Evolutionary conservation across 1,140 invertebrate genomes (phyloP), one percentile per base, ranked within the genome.

Genomic region (Aphelinus certus): DNA sequence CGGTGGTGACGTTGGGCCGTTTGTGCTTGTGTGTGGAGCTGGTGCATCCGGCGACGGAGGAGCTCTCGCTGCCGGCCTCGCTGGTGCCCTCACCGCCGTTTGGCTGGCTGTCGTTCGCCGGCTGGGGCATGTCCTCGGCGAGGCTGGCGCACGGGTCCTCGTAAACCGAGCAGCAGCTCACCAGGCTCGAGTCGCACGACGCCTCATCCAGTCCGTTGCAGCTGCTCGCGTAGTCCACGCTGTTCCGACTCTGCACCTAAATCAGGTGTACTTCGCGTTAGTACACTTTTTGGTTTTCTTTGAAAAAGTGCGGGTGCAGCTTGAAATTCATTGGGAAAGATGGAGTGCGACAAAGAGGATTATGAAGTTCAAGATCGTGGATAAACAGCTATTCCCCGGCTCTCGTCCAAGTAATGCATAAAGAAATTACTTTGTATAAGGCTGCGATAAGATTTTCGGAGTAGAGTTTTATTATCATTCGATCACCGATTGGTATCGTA

Each of bases 11-110:
- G 69, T 56, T 1, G 75, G 46, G n/a, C n/a, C 62, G 57, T 67
- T 63, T 80, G 60, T 56, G 79, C 48, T 83, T 67, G 68, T 78
- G 75, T 75, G 75, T 47, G 57, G 80, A 53, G 51, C 51, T 53
- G 51, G 81, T 2, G 75, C 86, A 88, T 3, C 90, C 90, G 6
- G 90, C 87, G 48, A 94, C 83, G 0, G 92, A 93, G 0, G 92
- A 94, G 82, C 92, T 94, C 81, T 94, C 93, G 77, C 93, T 94
- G 42, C 93, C 93, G 74, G 92, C 91, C 75, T 92, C 92, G 79
- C 91, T 92, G 43, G 90, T 91, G 7, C 90, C 89, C 75, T 91
- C 90, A 2, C 88, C 89, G 42, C 84, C 93, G 76, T 92, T 93
- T 74, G 92, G 89, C 73, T 92, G 91, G 78, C 91, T 92, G 9